These are phyloP conservation scores for Tychaedon coryphoeus DNA, from an alignment of 2,113 vertebrate species.

Conservation along the genomic window DNA sequence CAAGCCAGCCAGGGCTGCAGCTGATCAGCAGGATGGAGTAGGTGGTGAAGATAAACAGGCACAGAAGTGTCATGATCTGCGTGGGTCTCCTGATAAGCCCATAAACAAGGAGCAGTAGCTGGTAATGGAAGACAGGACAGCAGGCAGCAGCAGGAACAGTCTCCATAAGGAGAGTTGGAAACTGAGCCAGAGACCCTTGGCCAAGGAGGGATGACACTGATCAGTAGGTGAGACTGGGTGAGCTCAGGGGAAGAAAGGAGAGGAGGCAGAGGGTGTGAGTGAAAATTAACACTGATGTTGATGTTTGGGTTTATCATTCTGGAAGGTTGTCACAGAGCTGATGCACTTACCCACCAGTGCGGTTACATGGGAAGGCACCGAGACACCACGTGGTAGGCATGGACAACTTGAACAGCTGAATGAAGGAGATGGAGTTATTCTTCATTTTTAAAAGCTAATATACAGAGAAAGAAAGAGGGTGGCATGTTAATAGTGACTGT, in stretches of 20 bases:
- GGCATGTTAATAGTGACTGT: not conserved
- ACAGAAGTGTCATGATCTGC: not conserved
- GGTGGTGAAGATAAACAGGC: not conserved
- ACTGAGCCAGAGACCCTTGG: not conserved
- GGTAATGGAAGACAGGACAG: not conserved
- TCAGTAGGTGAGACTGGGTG: not conserved
- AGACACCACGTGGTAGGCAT: not conserved
- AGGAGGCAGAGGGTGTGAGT: not conserved
- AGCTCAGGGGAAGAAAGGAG: not conserved
- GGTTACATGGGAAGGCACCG: fast-evolving
- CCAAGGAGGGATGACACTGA: fast-evolving
- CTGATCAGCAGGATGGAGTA: not conserved
- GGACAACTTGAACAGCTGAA: not conserved
- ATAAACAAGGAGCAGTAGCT: fast-evolving
- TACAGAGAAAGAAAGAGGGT: not conserved
- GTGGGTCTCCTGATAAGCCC: not conserved
- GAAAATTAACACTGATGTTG: not conserved
- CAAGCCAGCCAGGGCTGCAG: not conserved
- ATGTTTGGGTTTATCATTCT: not conserved
- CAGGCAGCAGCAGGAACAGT: not conserved
- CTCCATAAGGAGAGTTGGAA: not conserved
- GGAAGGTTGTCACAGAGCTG: not conserved
- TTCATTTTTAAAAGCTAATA: not conserved
- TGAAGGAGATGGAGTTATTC: not conserved
- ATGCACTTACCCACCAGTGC: not conserved